A percentile compares a stretch with the other conserved stretches of the same genome.
Evolutionary conservation across 2,888 invertebrate genomes (phyloP).

Genomic region (Erebia palarica): DNA sequence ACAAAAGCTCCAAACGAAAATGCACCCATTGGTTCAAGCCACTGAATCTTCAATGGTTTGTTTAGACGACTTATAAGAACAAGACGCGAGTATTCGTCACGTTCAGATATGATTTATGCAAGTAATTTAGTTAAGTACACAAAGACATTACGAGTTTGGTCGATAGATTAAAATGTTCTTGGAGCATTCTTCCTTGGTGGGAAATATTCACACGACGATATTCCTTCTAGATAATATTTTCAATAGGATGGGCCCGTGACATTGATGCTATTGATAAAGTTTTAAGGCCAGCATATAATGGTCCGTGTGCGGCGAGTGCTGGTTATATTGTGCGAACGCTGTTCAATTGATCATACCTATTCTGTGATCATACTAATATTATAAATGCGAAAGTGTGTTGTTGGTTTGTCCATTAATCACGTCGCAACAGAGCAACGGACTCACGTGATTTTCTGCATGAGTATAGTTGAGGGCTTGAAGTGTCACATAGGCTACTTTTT

Average conservation of each 20-base stretch:
- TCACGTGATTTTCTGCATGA: too few relatives aligned
- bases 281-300: neutral
- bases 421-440: too few relatives aligned
- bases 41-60: slow-evolving; percentile 8
- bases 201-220: slow-evolving; percentile 42
- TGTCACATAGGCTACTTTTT: too few relatives aligned
- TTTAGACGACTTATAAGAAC: slow-evolving; percentile 7
- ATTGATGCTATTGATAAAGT: neutral
- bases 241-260: neutral
- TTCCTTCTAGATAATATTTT: slow-evolving; percentile 10
- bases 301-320: too few relatives aligned
- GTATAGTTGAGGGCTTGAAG: too few relatives aligned
- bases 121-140: slow-evolving; percentile 81
- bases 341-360: too few relatives aligned
- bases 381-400: too few relatives aligned
- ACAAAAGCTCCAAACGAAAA: slow-evolving; percentile 11
- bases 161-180: slow-evolving; percentile 77
- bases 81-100: slow-evolving; percentile 68
- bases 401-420: too few relatives aligned
- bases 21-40: neutral
- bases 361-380: too few relatives aligned
- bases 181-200: slow-evolving; percentile 52
- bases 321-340: too few relatives aligned
- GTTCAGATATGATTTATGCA: slow-evolving; percentile 81
- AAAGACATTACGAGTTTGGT: slow-evolving; percentile 69